Base-by-base conservation (phyloP, 2,888 invertebrate species). In the Scaeva pyrastri region DNA sequence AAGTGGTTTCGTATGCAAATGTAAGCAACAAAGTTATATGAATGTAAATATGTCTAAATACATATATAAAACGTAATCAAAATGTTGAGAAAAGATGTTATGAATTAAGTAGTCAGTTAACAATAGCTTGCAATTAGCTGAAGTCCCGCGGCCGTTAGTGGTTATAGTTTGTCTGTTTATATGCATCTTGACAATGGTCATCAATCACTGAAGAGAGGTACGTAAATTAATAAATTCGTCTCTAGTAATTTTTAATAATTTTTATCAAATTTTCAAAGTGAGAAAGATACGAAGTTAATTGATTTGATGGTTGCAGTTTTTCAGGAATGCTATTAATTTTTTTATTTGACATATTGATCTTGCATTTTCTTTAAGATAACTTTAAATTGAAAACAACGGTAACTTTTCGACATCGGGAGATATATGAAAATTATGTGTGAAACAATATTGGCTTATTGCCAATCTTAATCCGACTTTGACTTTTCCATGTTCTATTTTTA, bases 1-100 rank as follows among this genome's bases (percentile, higher is more conserved):
- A 21, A 62, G 14, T 43, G 41, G 21, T 62, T 23, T 62, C 23
- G 23, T 62, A 62, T 62, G 60, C 60, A 62, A 62, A 62, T 62
- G 41, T n/a, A n/a, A 62, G n/a, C n/a, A 23, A 5, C 10, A 8
- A 43, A 8, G 5, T 14, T 12, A 21, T 21, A 14, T 21, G 12
- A 39, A 60, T 14, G 1, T 19, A 4, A 23, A 1, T 50, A 50
- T 50, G 14, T 39, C 39, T 19, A 60, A 19, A 31, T n/a, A n/a
- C 11, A 19, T 4, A 56, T 43, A 26, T 23, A 26, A 43, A 62
- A 43, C n/a, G 26, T 43, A 62, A 43, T 62, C 16, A 62, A 62
- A 62, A 43, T 62, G 43, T 62, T 62, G n/a, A 43, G 43, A n/a
- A 62, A 62, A 62, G n/a, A 26, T 43, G 23, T 43, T 62, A 14